phyloP scores from a whole-genome alignment of 1,140 invertebrate species.

The Listronotus bonariensis region DNA sequence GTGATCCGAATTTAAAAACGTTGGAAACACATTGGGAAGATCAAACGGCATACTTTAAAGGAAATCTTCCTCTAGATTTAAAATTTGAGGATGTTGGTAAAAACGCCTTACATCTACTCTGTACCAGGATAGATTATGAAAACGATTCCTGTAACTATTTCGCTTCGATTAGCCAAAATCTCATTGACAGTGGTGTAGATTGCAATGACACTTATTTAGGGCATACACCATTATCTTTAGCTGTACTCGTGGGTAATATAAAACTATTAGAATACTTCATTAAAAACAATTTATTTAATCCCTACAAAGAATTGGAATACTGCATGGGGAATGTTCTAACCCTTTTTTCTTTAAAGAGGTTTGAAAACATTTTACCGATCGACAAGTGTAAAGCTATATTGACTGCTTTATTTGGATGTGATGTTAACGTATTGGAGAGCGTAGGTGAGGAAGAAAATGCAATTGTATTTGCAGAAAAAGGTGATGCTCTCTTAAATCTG shows the following conservation, averaged over 20 bases:
- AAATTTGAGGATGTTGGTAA: slow-evolving; percentile 43
- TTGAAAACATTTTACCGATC: slow-evolving; percentile 34
- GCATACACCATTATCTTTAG: slow-evolving; percentile 47
- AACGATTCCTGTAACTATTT: slow-evolving; percentile 32
- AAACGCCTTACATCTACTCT: slow-evolving; percentile 48
- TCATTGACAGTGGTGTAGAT: slow-evolving; percentile 37
- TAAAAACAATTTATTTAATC: slow-evolving; percentile 37
- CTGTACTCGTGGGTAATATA: slow-evolving; percentile 46
- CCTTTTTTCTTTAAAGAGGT: slow-evolving; percentile 44
- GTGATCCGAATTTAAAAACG: slow-evolving; percentile 49
- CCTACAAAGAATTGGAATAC: slow-evolving; percentile 39
- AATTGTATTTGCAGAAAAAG: slow-evolving; percentile 31
- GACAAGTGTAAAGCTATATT: slow-evolving; percentile 37
- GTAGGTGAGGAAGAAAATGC: slow-evolving; percentile 38
- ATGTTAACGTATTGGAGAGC: slow-evolving; percentile 44
- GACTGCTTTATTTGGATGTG: slow-evolving; percentile 36
- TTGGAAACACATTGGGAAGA: slow-evolving; percentile 42
- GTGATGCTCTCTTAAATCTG: slow-evolving; percentile 1
- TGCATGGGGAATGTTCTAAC: slow-evolving; percentile 48
- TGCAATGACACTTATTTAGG: slow-evolving; percentile 44
- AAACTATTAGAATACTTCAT: slow-evolving; percentile 39
- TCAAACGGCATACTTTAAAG: slow-evolving; percentile 35
- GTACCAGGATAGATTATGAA: slow-evolving; percentile 45
- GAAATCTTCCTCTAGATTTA: slow-evolving; percentile 16
- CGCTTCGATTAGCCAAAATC: slow-evolving; percentile 22